These are phyloP conservation scores for Acanthacorydalis orientalis DNA, from an alignment of 2,888 invertebrate genomes.

Conservation along the genomic window DNA sequence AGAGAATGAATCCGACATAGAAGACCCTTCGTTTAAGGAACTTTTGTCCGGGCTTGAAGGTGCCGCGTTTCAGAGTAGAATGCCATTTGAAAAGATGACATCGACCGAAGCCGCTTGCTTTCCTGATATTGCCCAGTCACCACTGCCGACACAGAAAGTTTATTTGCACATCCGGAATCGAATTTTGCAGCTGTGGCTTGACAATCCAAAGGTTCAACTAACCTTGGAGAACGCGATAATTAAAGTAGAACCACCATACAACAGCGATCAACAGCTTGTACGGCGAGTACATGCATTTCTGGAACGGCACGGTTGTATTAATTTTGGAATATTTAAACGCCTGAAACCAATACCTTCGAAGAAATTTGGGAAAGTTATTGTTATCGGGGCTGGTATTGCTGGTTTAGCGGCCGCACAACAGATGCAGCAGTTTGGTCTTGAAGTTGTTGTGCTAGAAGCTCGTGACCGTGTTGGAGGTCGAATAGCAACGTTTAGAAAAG, in stretches of 20 bases:
- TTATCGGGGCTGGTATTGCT: conserved; percentile 69
- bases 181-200: conserved; percentile 85
- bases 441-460: conserved; percentile 76
- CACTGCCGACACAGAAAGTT: conserved; percentile 67
- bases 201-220: conserved; percentile 84
- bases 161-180: conserved; percentile 86
- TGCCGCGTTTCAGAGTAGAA: conserved; percentile 81
- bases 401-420: conserved; percentile 91
- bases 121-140: conserved; percentile 73
- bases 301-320: conserved; percentile 91
- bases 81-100: conserved; percentile 90
- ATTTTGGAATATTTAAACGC: conserved; percentile 91
- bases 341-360: conserved; percentile 52
- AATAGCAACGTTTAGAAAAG: conserved; percentile 89
- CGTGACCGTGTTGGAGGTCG: conserved; percentile 92
- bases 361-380: conserved; percentile 48
- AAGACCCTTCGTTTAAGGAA: conserved; percentile 38
- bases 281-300: conserved; percentile 78
- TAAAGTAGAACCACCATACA: conserved; percentile 80
- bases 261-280: conserved; percentile 74
- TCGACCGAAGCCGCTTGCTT: conserved; percentile 87
- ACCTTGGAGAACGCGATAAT: conserved; percentile 65
- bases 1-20: conserved; percentile 44
- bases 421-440: conserved; percentile 88
- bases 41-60: conserved; percentile 50